Percentiles rank a stretch among this genome's conserved stretches.
Conservation (phyloP, 2,888 invertebrate genomes). For the Catonia carolina region DNA sequence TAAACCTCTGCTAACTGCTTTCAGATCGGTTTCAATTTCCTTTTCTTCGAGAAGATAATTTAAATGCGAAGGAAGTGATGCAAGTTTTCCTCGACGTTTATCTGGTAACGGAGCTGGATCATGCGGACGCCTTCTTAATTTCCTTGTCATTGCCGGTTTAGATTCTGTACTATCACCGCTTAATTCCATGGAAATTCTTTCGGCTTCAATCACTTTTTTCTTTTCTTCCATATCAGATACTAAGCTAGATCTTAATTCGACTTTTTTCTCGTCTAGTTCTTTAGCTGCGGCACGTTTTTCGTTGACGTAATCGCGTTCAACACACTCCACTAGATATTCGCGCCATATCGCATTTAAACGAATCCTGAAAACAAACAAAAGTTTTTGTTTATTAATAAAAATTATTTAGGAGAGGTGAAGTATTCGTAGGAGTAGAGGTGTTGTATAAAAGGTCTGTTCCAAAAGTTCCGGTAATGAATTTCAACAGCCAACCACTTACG, state of each 20-base stretch:
- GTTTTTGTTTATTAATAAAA: not conserved
- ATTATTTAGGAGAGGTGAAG: too few relatives aligned
- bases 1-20: constrained; percentile 60
- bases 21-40: constrained; percentile 80
- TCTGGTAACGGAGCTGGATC: constrained; percentile 81
- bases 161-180: constrained; percentile 35
- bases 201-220: constrained; percentile 73
- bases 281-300: constrained; percentile 85
- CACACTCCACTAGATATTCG: constrained; percentile 77
- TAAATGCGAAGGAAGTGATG: constrained; percentile 65
- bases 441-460: too few relatives aligned
- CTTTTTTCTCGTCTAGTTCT: constrained; percentile 92
- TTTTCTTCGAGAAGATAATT: constrained; percentile 82
- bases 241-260: constrained; percentile 82
- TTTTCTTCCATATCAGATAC: constrained; percentile 91
- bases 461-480: too few relatives aligned
- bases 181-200: constrained; percentile 80
- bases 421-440: too few relatives aligned
- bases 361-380: constrained; percentile 41
- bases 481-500: too few relatives aligned
- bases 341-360: constrained; percentile 67
- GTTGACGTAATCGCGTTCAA: constrained; percentile 77
- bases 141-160: constrained; percentile 94
- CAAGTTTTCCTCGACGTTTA: constrained; percentile 72
- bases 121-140: constrained; percentile 84